A percentile compares a stretch with the other conserved stretches of the same genome.
These are phyloP conservation scores for Xestia c-nigrum DNA, from an alignment of 2,888 invertebrate species.

Conservation along the genomic window DNA sequence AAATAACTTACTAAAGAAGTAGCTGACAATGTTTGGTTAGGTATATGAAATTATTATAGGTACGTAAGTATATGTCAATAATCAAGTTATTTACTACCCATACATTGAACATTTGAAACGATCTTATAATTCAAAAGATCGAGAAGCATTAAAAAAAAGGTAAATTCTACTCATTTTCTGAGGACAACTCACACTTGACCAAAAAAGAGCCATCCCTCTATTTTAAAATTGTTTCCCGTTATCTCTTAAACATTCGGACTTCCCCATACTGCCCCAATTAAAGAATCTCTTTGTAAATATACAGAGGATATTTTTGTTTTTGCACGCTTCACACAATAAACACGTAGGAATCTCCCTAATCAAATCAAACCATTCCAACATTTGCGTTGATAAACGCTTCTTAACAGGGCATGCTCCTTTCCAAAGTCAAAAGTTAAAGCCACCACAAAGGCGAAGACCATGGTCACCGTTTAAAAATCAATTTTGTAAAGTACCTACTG, in stretches of 20 bases:
- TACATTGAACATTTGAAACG: background rate
- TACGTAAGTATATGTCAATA: no score
- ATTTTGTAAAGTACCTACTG: background rate
- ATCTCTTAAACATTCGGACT: background rate
- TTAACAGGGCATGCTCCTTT: constrained; percentile 22
- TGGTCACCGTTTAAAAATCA: background rate
- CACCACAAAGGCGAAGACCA: background rate
- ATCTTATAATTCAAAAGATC: background rate
- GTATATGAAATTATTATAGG: no score
- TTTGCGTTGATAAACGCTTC: background rate
- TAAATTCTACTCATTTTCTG: background rate
- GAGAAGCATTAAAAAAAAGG: background rate
- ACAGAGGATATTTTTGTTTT: background rate
- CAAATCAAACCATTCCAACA: constrained; percentile 9
- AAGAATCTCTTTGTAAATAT: background rate
- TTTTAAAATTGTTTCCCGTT: background rate
- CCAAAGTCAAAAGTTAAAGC: background rate
- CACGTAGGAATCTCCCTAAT: background rate
- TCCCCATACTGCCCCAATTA: background rate
- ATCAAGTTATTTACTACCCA: background rate
- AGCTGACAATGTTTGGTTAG: background rate
- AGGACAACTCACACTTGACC: background rate
- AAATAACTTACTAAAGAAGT: constrained; percentile 18
- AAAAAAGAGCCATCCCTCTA: background rate
- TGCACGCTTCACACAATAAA: background rate